Evolutionary conservation across 2,113 vertebrate genomes (phyloP).

Genomic region (Rousettus leschenaultii): DNA sequence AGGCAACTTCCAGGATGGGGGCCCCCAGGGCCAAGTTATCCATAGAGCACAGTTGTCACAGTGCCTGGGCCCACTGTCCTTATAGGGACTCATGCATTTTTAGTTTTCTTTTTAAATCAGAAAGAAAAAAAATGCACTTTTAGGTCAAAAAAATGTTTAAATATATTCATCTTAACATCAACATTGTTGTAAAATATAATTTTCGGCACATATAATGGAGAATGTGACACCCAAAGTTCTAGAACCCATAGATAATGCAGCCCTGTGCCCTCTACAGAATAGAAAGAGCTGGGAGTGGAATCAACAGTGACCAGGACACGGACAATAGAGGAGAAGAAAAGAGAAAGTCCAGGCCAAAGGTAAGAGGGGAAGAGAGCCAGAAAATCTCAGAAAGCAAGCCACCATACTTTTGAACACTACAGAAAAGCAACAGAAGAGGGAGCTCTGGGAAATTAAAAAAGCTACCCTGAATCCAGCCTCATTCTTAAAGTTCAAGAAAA

Average conservation of each 20-base stretch:
- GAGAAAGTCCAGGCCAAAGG: background rate
- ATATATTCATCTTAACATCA: background rate
- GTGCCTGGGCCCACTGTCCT: background rate
- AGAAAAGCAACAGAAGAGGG: conserved; percentile 17
- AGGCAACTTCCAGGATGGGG: fast-evolving
- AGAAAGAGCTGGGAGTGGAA: background rate
- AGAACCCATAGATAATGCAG: background rate
- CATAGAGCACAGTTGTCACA: background rate
- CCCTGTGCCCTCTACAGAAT: background rate
- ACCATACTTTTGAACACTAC: background rate
- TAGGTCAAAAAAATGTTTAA: background rate
- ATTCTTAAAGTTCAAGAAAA: conserved; percentile 36
- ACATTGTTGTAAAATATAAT: background rate
- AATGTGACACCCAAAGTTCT: background rate
- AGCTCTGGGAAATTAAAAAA: background rate
- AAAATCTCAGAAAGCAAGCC: background rate
- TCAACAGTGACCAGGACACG: background rate
- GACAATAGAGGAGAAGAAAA: background rate
- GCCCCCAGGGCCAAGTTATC: background rate
- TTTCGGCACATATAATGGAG: background rate
- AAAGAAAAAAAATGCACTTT: background rate
- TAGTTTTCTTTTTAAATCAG: background rate
- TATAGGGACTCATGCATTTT: background rate
- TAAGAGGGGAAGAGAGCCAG: background rate
- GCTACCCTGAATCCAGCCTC: background rate